Evolutionary conservation across 2,113 vertebrate genomes (phyloP), one percentile per base, ranked within the genome.

Genomic region (Eidolon helvum): DNA sequence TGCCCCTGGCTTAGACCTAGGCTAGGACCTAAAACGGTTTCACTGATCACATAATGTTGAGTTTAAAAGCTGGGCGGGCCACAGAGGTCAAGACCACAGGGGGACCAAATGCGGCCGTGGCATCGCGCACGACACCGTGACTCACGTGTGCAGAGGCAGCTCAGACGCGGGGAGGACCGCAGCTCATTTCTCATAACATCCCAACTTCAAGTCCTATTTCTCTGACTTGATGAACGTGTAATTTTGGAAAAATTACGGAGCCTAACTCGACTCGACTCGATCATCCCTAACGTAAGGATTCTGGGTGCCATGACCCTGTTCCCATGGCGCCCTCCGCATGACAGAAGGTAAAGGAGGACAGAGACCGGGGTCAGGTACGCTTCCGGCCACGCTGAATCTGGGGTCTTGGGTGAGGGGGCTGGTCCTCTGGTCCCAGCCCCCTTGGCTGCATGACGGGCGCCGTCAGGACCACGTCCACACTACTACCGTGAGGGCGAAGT

Each of bases 61-160:
- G 28, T 1, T 40, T 19, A 35, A 45, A 91, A 82, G 55, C n/a
- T 10, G 15, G 5, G 28, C 0, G 38, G 50, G 14, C 4, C 4
- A 26, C 5, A 61, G 33, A 33, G 19, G 11, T 18, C 15, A 74
- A 26, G 30, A 35, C 10, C 0, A 2, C 2, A 66, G 59, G 15
- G 33, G 28, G 69, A 63, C 19, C n/a, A 55, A 26, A 38, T 9
- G 7, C 45, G 63, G 33, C 53, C 14, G 10, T 16, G 40, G 16
- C 6, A 19, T 0, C 18, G 43, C 7, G 18, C n/a, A n/a, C 1
- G 2, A 10, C 22, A 53, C 78, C 40, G 7, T 8, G 11, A 8
- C 35, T 55, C 12, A 21, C 33, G 18, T 2, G n/a, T 21, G 28
- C 15, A 71, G 57, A 43, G 53, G 35, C 0, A 11, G 24, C 8